A percentile compares a stretch with the other conserved stretches of the same genome.
Evolutionary conservation across 2,888 invertebrate genomes (phyloP).

Genomic region (Drosophila borborema): DNA sequence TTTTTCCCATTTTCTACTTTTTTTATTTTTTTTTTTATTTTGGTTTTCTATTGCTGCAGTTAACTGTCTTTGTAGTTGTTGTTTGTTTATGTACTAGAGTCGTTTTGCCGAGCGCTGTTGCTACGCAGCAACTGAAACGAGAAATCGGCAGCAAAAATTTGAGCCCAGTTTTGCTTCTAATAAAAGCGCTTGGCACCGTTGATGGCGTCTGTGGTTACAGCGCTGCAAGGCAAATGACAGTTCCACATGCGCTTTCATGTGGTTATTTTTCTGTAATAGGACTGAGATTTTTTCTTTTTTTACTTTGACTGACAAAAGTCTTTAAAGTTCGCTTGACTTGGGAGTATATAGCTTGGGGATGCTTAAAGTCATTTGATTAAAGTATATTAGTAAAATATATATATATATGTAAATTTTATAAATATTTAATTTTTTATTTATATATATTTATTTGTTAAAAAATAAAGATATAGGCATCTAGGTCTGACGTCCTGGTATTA

Average conservation of each 20-base stretch:
- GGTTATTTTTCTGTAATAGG: not conserved
- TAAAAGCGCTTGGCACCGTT: conserved; percentile 69
- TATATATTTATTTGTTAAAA: too few relatives aligned
- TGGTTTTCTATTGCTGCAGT: conserved; percentile 38
- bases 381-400: too few relatives aligned
- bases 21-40: conserved; percentile 28
- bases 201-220: conserved; percentile 62
- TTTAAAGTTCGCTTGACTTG: conserved; percentile 7
- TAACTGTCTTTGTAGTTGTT: conserved; percentile 57
- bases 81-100: conserved; percentile 68
- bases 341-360: not conserved
- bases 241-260: conserved; percentile 52
- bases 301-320: conserved; percentile 5
- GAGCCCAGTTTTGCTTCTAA: conserved; percentile 72
- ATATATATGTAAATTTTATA: too few relatives aligned
- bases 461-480: too few relatives aligned
- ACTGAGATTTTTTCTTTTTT: not conserved
- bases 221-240: conserved; percentile 56
- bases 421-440: too few relatives aligned
- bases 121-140: conserved; percentile 43
- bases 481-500: too few relatives aligned
- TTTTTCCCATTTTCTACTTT: conserved; percentile 4
- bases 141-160: conserved; percentile 58
- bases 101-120: conserved; percentile 36
- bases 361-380: too few relatives aligned